Conservation (phyloP, 1,140 invertebrate species). For the Drosophila rhopaloa region DNA sequence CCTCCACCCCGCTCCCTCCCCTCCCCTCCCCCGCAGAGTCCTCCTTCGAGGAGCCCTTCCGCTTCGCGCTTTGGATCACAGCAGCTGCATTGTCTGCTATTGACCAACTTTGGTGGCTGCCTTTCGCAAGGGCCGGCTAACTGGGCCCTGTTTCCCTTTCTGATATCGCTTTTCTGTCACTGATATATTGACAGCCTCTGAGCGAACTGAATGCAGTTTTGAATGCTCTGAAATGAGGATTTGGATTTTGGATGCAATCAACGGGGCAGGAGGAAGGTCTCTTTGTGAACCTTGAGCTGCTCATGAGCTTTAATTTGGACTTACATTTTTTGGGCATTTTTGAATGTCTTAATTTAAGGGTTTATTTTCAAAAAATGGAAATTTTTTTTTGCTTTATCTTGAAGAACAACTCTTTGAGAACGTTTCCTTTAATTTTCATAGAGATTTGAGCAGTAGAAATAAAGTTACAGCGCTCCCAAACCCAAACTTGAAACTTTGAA, state of each 20-base stretch:
- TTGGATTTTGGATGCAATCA: neutral
- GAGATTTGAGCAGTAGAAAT: no score
- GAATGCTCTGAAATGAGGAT: conserved; percentile 18
- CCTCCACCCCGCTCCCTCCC: neutral
- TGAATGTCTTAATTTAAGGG: neutral
- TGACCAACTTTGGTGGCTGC: conserved; percentile 38
- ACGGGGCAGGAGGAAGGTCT: neutral
- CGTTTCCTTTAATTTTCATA: no score
- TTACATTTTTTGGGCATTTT: no score
- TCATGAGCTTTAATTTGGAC: neutral
- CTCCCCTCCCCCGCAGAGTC: neutral
- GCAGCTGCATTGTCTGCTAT: conserved; percentile 52
- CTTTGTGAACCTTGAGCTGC: neutral
- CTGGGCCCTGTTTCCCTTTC: conserved; percentile 27
- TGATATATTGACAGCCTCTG: conserved; percentile 32
- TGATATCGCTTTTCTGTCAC: conserved; percentile 36
- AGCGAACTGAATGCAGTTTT: conserved; percentile 8
- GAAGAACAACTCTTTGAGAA: no score
- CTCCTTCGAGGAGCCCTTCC: conserved; percentile 38
- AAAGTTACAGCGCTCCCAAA: no score
- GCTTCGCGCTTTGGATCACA: conserved; percentile 38
- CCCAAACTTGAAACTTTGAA: no score
- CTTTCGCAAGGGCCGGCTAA: conserved; percentile 12
- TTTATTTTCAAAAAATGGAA: no score
- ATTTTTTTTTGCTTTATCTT: no score